Evolutionary conservation across 2,888 invertebrate species (phyloP), one percentile per base, ranked within the genome.

Genomic region (Stenichneumon culpator): DNA sequence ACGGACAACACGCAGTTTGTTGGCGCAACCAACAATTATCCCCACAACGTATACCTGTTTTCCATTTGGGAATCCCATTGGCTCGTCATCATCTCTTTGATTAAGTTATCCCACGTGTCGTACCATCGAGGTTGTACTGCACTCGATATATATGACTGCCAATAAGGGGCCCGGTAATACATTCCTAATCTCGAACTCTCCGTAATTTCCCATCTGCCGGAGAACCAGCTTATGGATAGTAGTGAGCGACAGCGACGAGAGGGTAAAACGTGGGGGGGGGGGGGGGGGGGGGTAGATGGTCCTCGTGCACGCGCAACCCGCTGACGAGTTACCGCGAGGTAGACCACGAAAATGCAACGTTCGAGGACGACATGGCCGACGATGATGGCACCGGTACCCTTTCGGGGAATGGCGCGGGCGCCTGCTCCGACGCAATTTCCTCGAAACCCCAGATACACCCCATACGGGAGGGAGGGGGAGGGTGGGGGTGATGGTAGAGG

Each of bases 351-450:
- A 75, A 63, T 75, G 28, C 63, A 63, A 44, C 44, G 57, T 44
- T 39, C 60, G 19, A 47, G 25, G 44, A 19, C 28, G 19, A 60
- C 44, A 22, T 22, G 39, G 28, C 60, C 32, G 60, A 28, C 39
- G 44, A 44, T 47, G 47, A 28, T 50, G 54, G 50, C 52, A 19
- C 6, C 14, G 7, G 25, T 36, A 52, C 11, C 69, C 78, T 79
- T 69, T 79, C 16, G 78, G 28, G 25, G 47, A 74, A 60, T 47
- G 19, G 50, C 60, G 47, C 47, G 16, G 25, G n/a, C 9, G 67
- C 36, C 32, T 2, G 50, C 32, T 50, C 16, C 75, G 54, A 73
- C 72, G 72, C 79, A 80, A 80, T 80, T 80, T 73, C 79, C 79
- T 72, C 54, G 16, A 80, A 73, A 73, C 65, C 25, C 72, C 50